A percentile compares a stretch with the other conserved stretches of the same genome.
These are phyloP conservation scores for Spinus olivaceus DNA, from an alignment of 2,797 vertebrate species.

Conservation along the genomic window DNA sequence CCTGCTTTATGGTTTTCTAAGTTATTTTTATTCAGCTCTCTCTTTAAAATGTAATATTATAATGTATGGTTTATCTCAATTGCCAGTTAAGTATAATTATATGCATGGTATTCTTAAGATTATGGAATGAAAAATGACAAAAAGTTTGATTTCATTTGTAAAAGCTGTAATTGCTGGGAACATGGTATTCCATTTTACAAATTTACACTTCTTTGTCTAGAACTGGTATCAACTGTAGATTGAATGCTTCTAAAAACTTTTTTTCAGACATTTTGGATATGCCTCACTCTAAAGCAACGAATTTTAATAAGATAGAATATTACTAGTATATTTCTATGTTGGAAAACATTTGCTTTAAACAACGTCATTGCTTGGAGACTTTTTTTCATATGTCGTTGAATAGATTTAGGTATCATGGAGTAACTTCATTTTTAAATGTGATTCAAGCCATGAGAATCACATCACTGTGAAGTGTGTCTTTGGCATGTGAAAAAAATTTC, in stretches of 20 bases:
- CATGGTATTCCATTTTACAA: not conserved
- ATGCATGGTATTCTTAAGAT: not conserved
- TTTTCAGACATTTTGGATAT: not conserved
- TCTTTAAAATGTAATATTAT: not conserved
- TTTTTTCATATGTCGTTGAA: not conserved
- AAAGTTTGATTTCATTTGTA: not conserved
- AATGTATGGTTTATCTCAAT: not conserved
- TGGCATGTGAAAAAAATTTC: not conserved
- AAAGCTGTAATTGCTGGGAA: not conserved
- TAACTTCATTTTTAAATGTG: not conserved
- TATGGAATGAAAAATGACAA: not conserved
- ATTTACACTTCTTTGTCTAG: not conserved
- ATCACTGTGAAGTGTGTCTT: not conserved
- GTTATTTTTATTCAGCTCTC: not conserved
- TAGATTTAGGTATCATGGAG: not conserved
- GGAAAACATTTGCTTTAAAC: not conserved
- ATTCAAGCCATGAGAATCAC: not conserved
- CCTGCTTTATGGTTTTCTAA: not conserved
- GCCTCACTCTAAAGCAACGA: not conserved
- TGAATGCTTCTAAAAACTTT: not conserved
- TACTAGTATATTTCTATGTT: not conserved
- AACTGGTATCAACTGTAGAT: not conserved
- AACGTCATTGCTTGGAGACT: not conserved
- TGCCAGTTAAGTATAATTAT: not conserved
- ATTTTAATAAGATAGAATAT: not conserved